Base-by-base conservation (phyloP, 2,113 vertebrate species). In the Malaclemys terrapin region DNA sequence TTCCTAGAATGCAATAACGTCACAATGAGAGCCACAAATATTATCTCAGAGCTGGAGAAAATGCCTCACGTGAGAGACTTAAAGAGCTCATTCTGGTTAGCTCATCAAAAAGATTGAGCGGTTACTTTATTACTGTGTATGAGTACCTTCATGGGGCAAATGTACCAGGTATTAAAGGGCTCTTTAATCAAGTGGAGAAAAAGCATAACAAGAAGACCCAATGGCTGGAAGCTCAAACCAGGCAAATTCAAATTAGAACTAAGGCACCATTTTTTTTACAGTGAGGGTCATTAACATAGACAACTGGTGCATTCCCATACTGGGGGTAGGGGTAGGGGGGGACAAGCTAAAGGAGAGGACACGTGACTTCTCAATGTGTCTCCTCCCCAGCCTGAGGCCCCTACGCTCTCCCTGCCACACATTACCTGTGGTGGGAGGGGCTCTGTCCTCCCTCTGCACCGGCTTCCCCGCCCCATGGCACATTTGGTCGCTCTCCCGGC, bases 81-180 rank as follows among this genome's bases (percentile, higher is more conserved):
- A 52, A 91, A 72, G n/a, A 91, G 1, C 10, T 56, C 87, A 49
- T 7, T 85, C 69, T 75, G 69, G 10, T 42, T 25, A 75, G 22
- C 53, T 95, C 90, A 90, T 84, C 10, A 80, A 93, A 93, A 87
- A 5, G 69, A 27, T 24, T 93, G 93, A 72, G 24, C 16, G 80
- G 52, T 9, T 31, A 89, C 20, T 17, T 16, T 4, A 0, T 57
- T 94, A 27, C 49, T 65, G 10, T 35, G 57, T 19, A 47, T 47
- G 87, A 94, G 19, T 47, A 45, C 47, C 16, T 42, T 82, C 76
- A 57, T 87, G 54, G 16, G n/a, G 87, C 45, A 47, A 54, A 24
- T 92, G 90, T 91, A 5, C 3, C 45, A 50, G 5, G 7, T 38
- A 38, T 14, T 17, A 59, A 87, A 75, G 75, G 13, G 31, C 3